A percentile compares a stretch with the other conserved stretches of the same genome.
These are phyloP conservation scores for Sceloporus undulatus DNA, from an alignment of 2,113 vertebrate species.

Conservation along the genomic window DNA sequence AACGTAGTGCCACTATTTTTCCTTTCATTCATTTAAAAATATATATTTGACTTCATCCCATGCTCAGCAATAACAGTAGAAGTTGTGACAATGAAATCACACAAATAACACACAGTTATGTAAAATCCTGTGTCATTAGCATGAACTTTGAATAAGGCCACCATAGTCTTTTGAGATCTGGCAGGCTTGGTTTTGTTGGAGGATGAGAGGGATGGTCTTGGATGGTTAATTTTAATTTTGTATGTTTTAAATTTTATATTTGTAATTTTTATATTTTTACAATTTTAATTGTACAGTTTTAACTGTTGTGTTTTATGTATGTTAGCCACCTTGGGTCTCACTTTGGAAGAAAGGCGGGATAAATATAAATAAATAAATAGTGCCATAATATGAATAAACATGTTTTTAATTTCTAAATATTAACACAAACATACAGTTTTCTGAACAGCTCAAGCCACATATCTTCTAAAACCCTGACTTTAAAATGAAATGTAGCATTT, in stretches of 20 bases:
- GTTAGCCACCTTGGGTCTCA: no score
- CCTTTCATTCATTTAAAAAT: neutral
- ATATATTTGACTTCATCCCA: neutral
- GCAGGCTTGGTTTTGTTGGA: no score
- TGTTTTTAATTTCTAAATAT: neutral
- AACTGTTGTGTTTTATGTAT: no score
- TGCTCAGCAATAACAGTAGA: neutral
- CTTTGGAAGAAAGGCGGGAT: no score
- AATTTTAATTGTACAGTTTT: no score
- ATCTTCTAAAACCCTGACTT: neutral
- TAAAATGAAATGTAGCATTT: neutral
- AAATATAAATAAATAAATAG: neutral
- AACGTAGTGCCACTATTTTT: neutral
- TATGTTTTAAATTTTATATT: no score
- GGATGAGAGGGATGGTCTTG: no score
- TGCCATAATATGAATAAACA: neutral
- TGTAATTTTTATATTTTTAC: no score
- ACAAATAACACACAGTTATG: neutral
- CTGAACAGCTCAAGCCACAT: neutral
- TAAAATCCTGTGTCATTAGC: neutral
- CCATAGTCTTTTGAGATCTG: no score
- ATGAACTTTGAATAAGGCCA: neutral
- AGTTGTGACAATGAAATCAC: neutral
- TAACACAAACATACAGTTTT: neutral
- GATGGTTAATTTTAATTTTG: no score